Evolutionary conservation across 2,797 vertebrate species (phyloP).

Genomic region (Gymnothorax javanicus): DNA sequence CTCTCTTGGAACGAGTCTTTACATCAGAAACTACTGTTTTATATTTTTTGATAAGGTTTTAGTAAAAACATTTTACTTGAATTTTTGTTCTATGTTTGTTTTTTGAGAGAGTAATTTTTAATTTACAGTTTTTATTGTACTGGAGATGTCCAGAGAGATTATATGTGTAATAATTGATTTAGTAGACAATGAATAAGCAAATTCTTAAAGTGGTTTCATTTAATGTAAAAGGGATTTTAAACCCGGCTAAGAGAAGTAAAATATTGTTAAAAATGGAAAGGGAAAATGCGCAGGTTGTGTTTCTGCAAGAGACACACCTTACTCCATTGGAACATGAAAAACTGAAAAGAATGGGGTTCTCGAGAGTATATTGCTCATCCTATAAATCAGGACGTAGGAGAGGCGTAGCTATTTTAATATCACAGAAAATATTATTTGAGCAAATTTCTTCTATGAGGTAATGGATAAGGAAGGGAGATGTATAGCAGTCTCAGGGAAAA

Average conservation of each 20-base stretch:
- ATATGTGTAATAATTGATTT: too few species aligned
- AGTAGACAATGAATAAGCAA: too few species aligned
- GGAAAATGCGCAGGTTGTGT: slow-evolving; percentile 22
- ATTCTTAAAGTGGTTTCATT: not conserved
- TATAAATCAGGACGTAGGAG: slow-evolving; percentile 17
- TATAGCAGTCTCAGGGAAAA: slow-evolving; percentile 20
- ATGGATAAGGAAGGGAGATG: slow-evolving; percentile 37
- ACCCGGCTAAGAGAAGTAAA: too few species aligned
- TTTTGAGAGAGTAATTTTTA: too few species aligned
- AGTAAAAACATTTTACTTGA: too few species aligned
- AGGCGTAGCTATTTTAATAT: slow-evolving; percentile 33
- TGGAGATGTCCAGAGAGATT: too few species aligned
- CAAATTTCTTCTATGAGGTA: not conserved
- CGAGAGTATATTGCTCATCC: slow-evolving; percentile 23
- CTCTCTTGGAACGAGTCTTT: too few species aligned
- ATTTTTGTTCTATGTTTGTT: too few species aligned
- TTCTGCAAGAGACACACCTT: slow-evolving; percentile 33
- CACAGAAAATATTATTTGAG: not conserved
- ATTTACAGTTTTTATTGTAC: too few species aligned
- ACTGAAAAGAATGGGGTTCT: slow-evolving; percentile 35
- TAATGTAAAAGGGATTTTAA: slow-evolving; percentile 35
- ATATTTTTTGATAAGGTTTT: too few species aligned
- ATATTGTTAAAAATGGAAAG: too few species aligned
- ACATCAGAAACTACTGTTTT: too few species aligned
- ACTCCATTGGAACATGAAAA: slow-evolving; percentile 36